These are phyloP conservation scores for Styela clava DNA, from an alignment of 23 tunicate genomes.

Conservation along the genomic window DNA sequence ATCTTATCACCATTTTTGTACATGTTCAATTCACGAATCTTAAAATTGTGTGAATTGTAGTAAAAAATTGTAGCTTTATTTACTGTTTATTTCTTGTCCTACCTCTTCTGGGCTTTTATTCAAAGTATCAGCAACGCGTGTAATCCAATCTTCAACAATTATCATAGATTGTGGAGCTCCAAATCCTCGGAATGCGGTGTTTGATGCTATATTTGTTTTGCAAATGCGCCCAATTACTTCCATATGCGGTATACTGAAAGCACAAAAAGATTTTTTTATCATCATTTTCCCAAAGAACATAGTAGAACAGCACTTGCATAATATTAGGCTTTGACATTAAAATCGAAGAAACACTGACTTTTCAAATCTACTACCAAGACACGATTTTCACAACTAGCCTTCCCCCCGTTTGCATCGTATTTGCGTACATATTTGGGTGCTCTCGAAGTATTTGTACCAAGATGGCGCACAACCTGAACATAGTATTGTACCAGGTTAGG, in stretches of 20 bases:
- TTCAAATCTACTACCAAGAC: too few species aligned
- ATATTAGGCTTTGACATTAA: too few species aligned
- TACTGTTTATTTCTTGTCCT: too few species aligned
- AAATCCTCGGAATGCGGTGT: conserved; percentile 47
- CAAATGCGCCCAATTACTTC: conserved; percentile 33
- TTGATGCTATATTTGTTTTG: conserved; percentile 35
- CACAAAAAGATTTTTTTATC: background rate
- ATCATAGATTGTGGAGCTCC: conserved; percentile 33
- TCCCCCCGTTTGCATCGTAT: too few species aligned
- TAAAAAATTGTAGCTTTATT: background rate
- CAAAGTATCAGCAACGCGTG: conserved; percentile 18
- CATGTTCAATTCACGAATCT: conserved; percentile 44
- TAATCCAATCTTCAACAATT: conserved; percentile 34
- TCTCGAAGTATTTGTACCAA: too few species aligned
- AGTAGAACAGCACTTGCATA: too few species aligned
- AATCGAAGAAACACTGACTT: too few species aligned
- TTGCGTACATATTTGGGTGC: too few species aligned
- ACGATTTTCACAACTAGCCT: too few species aligned
- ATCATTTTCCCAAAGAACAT: too few species aligned
- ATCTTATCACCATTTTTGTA: conserved; percentile 30
- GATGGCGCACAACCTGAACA: too few species aligned
- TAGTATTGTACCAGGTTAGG: too few species aligned
- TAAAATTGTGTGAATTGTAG: background rate
- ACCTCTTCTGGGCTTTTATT: conserved; percentile 14
- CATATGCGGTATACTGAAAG: conserved; percentile 36